Evolutionary conservation across 2,797 vertebrate genomes (phyloP).

Genomic region (Discoglossus pictus): DNA sequence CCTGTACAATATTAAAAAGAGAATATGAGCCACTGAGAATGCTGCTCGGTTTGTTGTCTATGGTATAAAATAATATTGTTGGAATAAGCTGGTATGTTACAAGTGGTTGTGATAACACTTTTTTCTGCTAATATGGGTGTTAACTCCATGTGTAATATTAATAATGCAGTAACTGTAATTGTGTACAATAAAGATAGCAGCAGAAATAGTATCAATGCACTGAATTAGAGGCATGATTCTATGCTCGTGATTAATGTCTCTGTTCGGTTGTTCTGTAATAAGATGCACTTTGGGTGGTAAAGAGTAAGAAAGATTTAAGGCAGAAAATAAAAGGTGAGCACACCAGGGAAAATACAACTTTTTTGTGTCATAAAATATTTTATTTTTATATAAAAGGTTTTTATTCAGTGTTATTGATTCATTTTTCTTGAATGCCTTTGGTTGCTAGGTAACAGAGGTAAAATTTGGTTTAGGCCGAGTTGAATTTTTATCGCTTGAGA

Average conservation of each 20-base stretch:
- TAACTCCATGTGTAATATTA: constrained; percentile 10
- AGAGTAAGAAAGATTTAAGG: constrained; percentile 60
- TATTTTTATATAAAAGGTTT: constrained; percentile 58
- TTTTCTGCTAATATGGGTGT: constrained; percentile 9
- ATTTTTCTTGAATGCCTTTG: constrained; percentile 45
- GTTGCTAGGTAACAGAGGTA: constrained; percentile 54
- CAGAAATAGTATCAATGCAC: not conserved
- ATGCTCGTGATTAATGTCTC: constrained; percentile 5
- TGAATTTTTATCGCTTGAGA: constrained; percentile 43
- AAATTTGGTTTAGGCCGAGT: constrained; percentile 47
- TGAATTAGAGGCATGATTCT: not conserved
- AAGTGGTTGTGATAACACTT: not conserved
- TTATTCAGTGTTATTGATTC: constrained; percentile 52
- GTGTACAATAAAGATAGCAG: constrained; percentile 5
- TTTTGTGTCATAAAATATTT: constrained; percentile 58
- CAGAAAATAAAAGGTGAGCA: constrained; percentile 57
- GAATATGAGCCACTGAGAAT: no score
- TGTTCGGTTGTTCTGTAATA: not conserved
- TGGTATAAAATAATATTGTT: not conserved
- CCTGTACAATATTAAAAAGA: no score
- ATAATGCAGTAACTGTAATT: constrained; percentile 12
- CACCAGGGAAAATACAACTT: constrained; percentile 49
- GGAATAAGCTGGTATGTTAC: not conserved
- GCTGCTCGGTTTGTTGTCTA: no score
- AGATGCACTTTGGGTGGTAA: constrained; percentile 49